Evolutionary conservation across 2,113 vertebrate species (phyloP).

Genomic region (Otolemur garnettii): DNA sequence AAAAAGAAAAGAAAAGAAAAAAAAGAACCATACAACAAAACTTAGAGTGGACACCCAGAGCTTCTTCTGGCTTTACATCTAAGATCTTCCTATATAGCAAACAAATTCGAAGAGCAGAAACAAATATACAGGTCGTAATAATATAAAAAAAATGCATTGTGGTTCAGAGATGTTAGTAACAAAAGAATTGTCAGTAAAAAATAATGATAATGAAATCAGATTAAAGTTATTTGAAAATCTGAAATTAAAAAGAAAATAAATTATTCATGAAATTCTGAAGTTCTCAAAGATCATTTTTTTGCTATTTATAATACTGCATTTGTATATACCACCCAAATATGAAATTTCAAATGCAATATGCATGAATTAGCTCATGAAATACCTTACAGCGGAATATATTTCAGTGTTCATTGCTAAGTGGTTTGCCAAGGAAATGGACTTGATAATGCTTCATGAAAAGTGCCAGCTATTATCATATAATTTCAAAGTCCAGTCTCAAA

Average conservation of each 20-base stretch:
- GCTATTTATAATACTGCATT: constrained; percentile 52
- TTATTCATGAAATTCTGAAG: constrained; percentile 60
- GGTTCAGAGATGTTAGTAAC: constrained; percentile 12
- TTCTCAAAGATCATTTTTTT: constrained; percentile 32
- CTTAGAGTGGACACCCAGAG: neutral
- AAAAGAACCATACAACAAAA: neutral
- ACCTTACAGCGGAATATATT: constrained; percentile 65
- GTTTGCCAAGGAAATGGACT: constrained; percentile 82
- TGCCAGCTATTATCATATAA: constrained; percentile 81
- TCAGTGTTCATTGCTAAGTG: constrained; percentile 79
- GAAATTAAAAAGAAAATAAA: constrained; percentile 67
- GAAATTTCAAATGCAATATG: constrained; percentile 51
- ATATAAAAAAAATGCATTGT: neutral
- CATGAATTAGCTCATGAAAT: constrained; percentile 76
- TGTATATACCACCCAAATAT: constrained; percentile 14
- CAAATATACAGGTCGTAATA: neutral
- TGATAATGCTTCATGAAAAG: constrained; percentile 81
- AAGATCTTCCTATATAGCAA: neutral
- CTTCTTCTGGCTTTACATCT: neutral
- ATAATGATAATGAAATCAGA: constrained; percentile 33
- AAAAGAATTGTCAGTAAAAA: constrained; percentile 49
- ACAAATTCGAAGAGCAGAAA: constrained; percentile 46
- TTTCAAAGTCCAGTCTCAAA: constrained; percentile 83
- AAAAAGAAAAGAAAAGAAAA: neutral
- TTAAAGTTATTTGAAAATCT: constrained; percentile 57